Percentiles rank a stretch among this genome's conserved stretches.
These are phyloP conservation scores for Rhyacichthys aspro DNA, from an alignment of 2,797 vertebrate genomes.

Conservation along the genomic window DNA sequence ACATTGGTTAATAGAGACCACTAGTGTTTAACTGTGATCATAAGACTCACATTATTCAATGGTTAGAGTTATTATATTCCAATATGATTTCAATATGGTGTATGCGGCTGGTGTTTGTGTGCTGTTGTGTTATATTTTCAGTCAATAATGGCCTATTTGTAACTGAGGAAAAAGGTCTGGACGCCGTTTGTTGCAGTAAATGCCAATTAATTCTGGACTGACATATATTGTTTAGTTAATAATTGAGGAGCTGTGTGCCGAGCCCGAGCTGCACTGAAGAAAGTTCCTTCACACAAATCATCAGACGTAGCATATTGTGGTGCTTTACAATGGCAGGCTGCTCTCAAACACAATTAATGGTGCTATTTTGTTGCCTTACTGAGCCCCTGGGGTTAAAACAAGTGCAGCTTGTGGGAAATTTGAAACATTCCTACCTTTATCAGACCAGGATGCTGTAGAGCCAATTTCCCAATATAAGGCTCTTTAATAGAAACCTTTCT, in stretches of 20 bases:
- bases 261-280: constrained; percentile 36
- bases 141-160: constrained; percentile 23
- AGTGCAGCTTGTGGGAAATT: constrained; percentile 70
- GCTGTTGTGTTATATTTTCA: constrained; percentile 19
- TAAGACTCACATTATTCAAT: neutral
- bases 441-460: constrained; percentile 57
- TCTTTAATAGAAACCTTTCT: constrained; percentile 74
- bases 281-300: constrained; percentile 56
- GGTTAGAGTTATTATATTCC: neutral
- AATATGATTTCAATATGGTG: neutral
- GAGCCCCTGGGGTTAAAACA: constrained; percentile 64
- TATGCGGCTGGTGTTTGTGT: constrained; percentile 5
- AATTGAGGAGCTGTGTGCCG: constrained; percentile 50
- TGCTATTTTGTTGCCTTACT: constrained; percentile 57
- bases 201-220: constrained; percentile 52
- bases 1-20: neutral
- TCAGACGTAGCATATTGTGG: constrained; percentile 41
- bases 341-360: constrained; percentile 72
- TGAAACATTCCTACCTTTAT: constrained; percentile 66
- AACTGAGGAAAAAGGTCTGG: constrained; percentile 10
- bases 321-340: constrained; percentile 53
- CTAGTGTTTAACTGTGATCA: neutral
- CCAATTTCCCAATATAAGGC: constrained; percentile 72
- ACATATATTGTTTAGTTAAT: constrained; percentile 56
- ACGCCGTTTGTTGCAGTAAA: constrained; percentile 22